These are phyloP conservation scores for Agrypnia vestita DNA, from an alignment of 1,140 invertebrate species.

Conservation along the genomic window DNA sequence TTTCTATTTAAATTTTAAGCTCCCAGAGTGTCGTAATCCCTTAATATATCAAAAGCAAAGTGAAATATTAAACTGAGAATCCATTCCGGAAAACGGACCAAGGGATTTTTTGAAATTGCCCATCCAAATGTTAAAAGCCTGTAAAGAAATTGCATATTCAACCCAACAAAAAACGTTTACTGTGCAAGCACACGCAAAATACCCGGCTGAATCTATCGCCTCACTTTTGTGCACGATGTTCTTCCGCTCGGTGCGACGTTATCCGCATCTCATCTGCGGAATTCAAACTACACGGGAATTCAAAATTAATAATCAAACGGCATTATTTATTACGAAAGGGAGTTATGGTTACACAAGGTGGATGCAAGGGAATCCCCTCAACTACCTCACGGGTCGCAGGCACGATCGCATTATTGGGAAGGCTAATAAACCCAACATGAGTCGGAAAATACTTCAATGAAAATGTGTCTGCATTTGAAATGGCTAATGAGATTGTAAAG, in stretches of 20 bases:
- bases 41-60: too few relatives aligned
- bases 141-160: constrained; percentile 37
- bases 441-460: constrained; percentile 18
- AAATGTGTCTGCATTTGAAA: neutral
- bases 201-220: neutral
- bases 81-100: too few relatives aligned
- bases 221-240: constrained; percentile 8
- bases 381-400: neutral
- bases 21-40: too few relatives aligned
- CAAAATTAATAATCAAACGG: constrained; percentile 29
- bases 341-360: neutral
- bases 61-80: too few relatives aligned
- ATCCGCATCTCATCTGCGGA: constrained; percentile 19
- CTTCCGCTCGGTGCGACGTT: neutral
- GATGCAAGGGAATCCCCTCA: neutral
- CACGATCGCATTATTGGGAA: constrained; percentile 22
- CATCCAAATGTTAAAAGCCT: constrained; percentile 35
- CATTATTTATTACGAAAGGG: neutral
- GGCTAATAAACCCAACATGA: constrained; percentile 41
- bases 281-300: constrained; percentile 15
- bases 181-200: neutral
- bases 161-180: constrained; percentile 28
- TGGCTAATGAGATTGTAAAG: too few relatives aligned
- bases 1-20: too few relatives aligned
- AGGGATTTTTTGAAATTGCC: too few relatives aligned